Evolutionary conservation across 2,797 vertebrate genomes (phyloP), one percentile per base, ranked within the genome.

Genomic region (Sebastolobus altivelis): DNA sequence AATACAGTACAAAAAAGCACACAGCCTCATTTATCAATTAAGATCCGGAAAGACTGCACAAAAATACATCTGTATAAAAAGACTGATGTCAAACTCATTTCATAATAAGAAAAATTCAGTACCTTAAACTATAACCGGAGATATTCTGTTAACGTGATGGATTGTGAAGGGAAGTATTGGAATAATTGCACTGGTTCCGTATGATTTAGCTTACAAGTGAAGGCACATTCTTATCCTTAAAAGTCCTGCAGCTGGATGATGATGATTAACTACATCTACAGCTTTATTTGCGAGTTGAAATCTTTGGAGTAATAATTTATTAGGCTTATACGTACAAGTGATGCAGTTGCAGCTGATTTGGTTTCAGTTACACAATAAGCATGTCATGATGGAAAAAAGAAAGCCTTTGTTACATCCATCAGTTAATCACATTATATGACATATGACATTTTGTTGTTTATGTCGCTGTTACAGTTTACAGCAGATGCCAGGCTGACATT

Each of bases 1-100:
- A 75, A 72, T 79, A 81, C 27, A 86, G 74, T 80, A 88, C 52
- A 83, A 85, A 87, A 74, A 80, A 83, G 22, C 11, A 74, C 13
- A 86, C 37, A 35, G 29, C 12, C 65, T 78, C 40, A 72, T 82
- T 85, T 49, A 78, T 72, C 35, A 68, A 22, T 62, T 54, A 63
- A 71, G 31, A 22, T 66, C 37, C 22, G 25, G 25, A 85, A 73
- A 87, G 10, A 79, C 43, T 70, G 49, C 43, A 56, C 20, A 69
- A 80, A 72, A 69, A 71, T 54, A 81, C 18, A 69, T 65, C n/a
- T 29, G 16, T 65, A 77, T 75, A 49, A 81, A 84, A 84, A 78
- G 33, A 66, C 14, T 58, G 60, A 46, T 33, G 29, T 60, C 40
- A 62, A 59, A 72, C 27, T 54, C 2, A 72, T 77, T 84, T 54